Percentiles rank a stretch among this genome's conserved stretches.
These are phyloP conservation scores for Pangasianodon gigas DNA, from an alignment of 2,113 vertebrate species.

Conservation along the genomic window DNA sequence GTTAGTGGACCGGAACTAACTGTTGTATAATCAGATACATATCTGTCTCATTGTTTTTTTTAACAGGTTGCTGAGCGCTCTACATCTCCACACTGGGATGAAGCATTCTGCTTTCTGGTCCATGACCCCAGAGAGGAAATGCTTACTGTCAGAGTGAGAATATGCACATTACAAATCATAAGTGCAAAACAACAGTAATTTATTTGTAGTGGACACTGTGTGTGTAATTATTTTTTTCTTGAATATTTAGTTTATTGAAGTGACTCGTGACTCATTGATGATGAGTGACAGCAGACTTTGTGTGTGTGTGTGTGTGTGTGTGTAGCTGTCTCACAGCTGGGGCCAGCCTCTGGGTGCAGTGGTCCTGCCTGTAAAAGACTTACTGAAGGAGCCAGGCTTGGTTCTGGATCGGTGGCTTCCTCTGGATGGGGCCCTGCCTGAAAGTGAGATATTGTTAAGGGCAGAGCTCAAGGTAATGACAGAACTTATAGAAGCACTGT, in stretches of 20 bases:
- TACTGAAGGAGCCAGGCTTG: slow-evolving; percentile 74
- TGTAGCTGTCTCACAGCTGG: slow-evolving; percentile 75
- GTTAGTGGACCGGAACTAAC: neutral
- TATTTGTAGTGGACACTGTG: neutral
- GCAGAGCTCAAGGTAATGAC: slow-evolving; percentile 74
- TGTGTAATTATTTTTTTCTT: neutral
- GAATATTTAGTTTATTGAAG: neutral
- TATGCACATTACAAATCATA: neutral
- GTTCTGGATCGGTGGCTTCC: slow-evolving; percentile 82
- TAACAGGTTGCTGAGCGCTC: slow-evolving; percentile 74
- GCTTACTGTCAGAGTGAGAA: slow-evolving; percentile 81
- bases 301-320: slow-evolving; percentile 49
- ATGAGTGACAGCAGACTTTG: neutral
- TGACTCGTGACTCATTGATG: neutral
- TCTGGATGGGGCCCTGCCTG: slow-evolving; percentile 73
- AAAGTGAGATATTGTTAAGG: slow-evolving; percentile 82
- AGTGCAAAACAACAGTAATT: neutral
- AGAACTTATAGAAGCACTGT: neutral
- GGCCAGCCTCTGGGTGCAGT: slow-evolving; percentile 75
- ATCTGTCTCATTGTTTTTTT: neutral
- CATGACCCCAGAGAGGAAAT: slow-evolving; percentile 78
- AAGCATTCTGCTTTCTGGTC: slow-evolving; percentile 83
- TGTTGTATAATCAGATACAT: neutral
- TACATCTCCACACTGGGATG: slow-evolving; percentile 83
- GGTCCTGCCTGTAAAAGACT: slow-evolving; percentile 76